Percentiles rank a stretch among this genome's conserved stretches.
phyloP scores from a whole-genome alignment of 2,888 invertebrate genomes.

The Notocelia uddmanniana region DNA sequence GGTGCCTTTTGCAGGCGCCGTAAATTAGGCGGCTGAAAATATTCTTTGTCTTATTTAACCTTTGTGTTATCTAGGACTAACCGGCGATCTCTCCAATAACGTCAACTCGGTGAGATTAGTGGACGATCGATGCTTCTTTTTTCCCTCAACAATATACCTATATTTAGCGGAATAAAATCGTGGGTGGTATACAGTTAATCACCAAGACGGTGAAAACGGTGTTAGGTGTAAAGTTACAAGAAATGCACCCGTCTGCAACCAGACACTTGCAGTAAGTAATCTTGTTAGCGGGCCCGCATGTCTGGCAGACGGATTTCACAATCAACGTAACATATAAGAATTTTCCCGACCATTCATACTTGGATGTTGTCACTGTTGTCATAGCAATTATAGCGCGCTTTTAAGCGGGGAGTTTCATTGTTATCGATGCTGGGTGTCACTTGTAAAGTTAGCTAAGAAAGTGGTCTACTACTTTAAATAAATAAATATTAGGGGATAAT shows the following conservation, averaged over 20 bases:
- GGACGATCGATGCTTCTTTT: neutral
- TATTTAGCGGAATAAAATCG: neutral
- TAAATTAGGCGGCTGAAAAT: too few species aligned
- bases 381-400: neutral
- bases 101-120: too few species aligned
- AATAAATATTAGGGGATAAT: too few species aligned
- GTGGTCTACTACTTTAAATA: too few species aligned
- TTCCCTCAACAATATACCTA: neutral
- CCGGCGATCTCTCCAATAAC: neutral
- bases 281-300: slow-evolving; percentile 42
- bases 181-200: slow-evolving; percentile 23
- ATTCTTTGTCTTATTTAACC: too few species aligned
- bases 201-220: slow-evolving; percentile 34
- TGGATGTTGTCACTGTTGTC: neutral
- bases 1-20: too few species aligned
- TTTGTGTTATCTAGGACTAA: neutral
- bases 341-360: neutral
- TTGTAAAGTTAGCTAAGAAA: neutral
- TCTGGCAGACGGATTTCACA: slow-evolving; percentile 37
- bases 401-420: neutral
- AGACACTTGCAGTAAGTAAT: slow-evolving; percentile 36
- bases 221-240: slow-evolving; percentile 41
- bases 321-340: slow-evolving; percentile 2
- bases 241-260: slow-evolving; percentile 39
- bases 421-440: neutral